Evolutionary conservation across 1,140 invertebrate species (phyloP).

Genomic region (Atta colombica): DNA sequence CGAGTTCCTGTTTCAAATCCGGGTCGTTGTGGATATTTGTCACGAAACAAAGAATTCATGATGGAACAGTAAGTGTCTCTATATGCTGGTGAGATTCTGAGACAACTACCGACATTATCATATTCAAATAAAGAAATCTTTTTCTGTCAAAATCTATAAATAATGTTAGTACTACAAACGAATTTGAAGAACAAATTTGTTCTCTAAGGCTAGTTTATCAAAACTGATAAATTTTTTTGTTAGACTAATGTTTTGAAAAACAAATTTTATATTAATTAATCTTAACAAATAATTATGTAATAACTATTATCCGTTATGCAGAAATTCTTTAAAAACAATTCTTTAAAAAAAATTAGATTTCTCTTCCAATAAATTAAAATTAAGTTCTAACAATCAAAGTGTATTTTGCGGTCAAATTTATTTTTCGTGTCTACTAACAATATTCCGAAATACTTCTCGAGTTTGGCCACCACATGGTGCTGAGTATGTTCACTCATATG

Average conservation of each 20-base stretch:
- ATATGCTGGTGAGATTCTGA: constrained; percentile 14
- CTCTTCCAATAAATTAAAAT: neutral
- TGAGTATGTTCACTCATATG: constrained; percentile 59
- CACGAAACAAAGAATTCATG: constrained; percentile 62
- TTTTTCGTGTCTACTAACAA: constrained; percentile 61
- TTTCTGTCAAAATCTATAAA: constrained; percentile 14
- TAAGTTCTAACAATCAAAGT: neutral
- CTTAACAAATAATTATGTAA: neutral
- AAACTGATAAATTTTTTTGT: neutral
- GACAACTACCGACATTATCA: constrained; percentile 2
- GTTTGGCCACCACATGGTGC: constrained; percentile 29
- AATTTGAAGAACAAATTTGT: neutral
- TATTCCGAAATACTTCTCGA: constrained; percentile 63
- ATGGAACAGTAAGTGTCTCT: constrained; percentile 21
- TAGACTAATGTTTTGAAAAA: neutral
- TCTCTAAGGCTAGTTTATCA: neutral
- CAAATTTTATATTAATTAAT: constrained; percentile 1
- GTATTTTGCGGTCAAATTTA: constrained; percentile 57
- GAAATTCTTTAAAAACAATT: neutral
- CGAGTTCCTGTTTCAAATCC: constrained; percentile 58
- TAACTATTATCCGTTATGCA: neutral
- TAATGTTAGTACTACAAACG: neutral
- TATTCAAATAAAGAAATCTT: neutral
- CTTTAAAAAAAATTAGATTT: neutral
- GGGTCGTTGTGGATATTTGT: constrained; percentile 62